Conservation (phyloP, 1,140 invertebrate genomes). For the Goniozus legneri region DNA sequence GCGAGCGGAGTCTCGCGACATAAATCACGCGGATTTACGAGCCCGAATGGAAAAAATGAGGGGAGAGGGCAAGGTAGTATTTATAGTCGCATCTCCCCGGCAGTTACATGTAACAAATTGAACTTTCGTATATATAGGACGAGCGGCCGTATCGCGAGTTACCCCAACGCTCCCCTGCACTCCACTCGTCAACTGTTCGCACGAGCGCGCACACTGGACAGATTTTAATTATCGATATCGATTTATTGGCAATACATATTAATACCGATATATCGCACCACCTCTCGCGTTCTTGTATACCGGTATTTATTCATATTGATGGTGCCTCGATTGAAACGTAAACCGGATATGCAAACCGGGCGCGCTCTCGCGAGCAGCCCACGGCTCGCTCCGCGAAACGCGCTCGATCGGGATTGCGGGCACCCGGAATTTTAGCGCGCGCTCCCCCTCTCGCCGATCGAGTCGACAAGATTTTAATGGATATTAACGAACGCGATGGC, state of each 20-base stretch:
- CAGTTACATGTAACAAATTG: conserved; percentile 55
- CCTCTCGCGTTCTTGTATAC: conserved; percentile 26
- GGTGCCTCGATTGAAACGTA: conserved; percentile 48
- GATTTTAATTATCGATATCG: conserved; percentile 57
- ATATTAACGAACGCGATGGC: too few species aligned
- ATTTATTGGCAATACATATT: conserved; percentile 54
- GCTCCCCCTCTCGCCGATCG: too few species aligned
- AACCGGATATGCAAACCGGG: conserved; percentile 49
- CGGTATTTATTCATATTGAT: conserved; percentile 50
- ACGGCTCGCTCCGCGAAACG: too few species aligned
- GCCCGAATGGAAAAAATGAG: conserved; percentile 42
- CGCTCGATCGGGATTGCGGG: too few species aligned
- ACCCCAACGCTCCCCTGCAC: too few species aligned
- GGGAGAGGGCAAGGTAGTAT: conserved; percentile 45
- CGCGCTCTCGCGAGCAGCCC: too few species aligned
- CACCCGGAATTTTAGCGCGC: too few species aligned
- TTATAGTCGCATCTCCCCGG: conserved; percentile 52
- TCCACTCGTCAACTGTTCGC: too few species aligned
- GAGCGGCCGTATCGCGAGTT: conserved; percentile 24
- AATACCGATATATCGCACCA: conserved; percentile 36
- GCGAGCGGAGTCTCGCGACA: conserved; percentile 13
- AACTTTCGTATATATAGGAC: conserved; percentile 49
- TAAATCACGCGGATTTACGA: conserved; percentile 54
- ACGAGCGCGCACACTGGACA: too few species aligned
- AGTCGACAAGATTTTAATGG: too few species aligned